Evolutionary conservation across 2,797 vertebrate genomes (phyloP).

Genomic region (Synaphobranchus kaupii): DNA sequence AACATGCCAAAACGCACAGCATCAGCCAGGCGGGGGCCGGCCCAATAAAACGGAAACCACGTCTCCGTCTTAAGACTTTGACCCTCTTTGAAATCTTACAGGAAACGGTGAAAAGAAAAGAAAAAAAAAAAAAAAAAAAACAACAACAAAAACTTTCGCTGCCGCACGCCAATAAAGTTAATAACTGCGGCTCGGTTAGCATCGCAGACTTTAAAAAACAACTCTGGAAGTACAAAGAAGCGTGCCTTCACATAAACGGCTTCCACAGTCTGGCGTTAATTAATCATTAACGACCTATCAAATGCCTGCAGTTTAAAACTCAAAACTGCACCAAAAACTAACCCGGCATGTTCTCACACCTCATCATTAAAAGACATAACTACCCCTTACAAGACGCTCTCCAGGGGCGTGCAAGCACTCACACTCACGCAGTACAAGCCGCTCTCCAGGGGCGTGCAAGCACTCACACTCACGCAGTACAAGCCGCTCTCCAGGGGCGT

Average conservation of each 20-base stretch:
- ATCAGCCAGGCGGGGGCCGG: neutral
- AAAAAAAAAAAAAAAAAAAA: neutral
- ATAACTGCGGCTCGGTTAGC: conserved; percentile 17
- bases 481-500: too few relatives aligned
- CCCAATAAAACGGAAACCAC: neutral
- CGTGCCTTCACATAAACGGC: neutral
- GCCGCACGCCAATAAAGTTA: conserved; percentile 7
- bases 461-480: too few relatives aligned
- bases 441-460: too few relatives aligned
- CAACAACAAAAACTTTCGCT: neutral
- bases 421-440: too few relatives aligned
- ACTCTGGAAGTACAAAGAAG: neutral
- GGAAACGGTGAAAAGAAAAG: neutral
- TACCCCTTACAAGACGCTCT: neutral
- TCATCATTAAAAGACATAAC: neutral
- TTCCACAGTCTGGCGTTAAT: neutral
- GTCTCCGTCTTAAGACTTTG: neutral
- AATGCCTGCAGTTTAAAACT: neutral
- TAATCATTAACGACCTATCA: neutral
- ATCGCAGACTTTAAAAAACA: neutral
- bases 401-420: too few relatives aligned
- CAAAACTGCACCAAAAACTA: too few relatives aligned
- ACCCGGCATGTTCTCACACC: neutral
- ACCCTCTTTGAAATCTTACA: neutral
- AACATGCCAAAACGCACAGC: neutral